Percentiles rank a stretch among this genome's conserved stretches.
phyloP scores from a whole-genome alignment of 2,888 invertebrate species.

The Catotricha subobsoleta region DNA sequence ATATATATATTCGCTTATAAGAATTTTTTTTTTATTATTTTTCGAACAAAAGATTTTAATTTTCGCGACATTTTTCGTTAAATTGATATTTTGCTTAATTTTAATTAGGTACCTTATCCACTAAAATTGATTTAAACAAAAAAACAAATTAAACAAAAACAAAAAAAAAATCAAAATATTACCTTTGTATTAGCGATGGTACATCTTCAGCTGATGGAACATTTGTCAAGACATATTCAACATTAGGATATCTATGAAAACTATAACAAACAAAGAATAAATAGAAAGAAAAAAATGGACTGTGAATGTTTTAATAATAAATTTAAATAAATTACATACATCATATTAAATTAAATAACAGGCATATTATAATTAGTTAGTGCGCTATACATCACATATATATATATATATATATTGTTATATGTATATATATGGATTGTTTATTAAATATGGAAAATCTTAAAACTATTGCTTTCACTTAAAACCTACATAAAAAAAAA shows the following conservation, averaged over 20 bases:
- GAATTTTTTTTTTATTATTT: too few species aligned
- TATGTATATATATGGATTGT: too few species aligned
- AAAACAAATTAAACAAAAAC: background rate
- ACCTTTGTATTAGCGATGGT: conserved; percentile 39
- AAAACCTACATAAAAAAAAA: too few species aligned
- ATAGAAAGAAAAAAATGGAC: background rate
- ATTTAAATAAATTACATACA: too few species aligned
- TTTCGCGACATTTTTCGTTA: background rate
- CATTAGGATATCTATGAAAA: conserved; percentile 73
- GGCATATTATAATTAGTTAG: too few species aligned
- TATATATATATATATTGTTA: too few species aligned
- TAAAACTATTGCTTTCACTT: too few species aligned
- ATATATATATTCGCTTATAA: too few species aligned
- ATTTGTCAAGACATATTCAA: conserved; percentile 87
- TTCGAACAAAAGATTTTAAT: background rate
- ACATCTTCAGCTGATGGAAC: conserved; percentile 72
- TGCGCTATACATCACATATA: too few species aligned
- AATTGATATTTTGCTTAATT: background rate
- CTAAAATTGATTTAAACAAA: background rate
- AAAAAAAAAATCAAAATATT: background rate
- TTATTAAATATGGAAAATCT: too few species aligned
- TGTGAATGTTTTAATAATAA: background rate
- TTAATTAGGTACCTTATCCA: conserved; percentile 13
- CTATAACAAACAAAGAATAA: background rate
- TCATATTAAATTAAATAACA: too few species aligned